Evolutionary conservation across 2,113 vertebrate genomes (phyloP).

Genomic region (Pavo muticus): DNA sequence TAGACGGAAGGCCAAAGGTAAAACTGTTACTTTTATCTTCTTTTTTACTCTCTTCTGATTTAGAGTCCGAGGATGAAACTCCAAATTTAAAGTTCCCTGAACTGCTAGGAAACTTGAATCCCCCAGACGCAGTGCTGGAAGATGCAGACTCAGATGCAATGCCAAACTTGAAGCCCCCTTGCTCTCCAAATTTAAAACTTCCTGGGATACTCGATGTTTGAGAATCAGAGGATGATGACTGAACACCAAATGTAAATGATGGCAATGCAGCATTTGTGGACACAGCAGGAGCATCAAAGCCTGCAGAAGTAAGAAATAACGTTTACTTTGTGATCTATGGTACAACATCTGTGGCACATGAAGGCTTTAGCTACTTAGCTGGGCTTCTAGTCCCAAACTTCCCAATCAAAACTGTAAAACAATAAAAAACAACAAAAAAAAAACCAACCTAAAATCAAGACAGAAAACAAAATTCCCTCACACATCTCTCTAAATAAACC

Average conservation of each 20-base stretch:
- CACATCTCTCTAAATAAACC: neutral
- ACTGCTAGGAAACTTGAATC: conserved; percentile 77
- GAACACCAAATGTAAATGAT: conserved; percentile 81
- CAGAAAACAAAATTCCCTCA: neutral
- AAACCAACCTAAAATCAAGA: neutral
- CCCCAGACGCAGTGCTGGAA: conserved; percentile 60
- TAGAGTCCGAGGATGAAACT: conserved; percentile 73
- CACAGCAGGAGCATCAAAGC: conserved; percentile 74
- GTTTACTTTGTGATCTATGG: neutral
- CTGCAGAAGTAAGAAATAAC: conserved; percentile 49
- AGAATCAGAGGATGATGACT: conserved; percentile 74
- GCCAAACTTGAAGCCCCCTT: conserved; percentile 79
- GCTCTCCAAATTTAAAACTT: conserved; percentile 87
- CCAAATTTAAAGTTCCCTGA: conserved; percentile 80
- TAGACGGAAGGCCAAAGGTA: conserved; percentile 82
- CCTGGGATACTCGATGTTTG: conserved; percentile 72
- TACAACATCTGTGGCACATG: neutral
- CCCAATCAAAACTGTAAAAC: neutral
- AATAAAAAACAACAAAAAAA: neutral
- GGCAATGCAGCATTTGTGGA: conserved; percentile 66
- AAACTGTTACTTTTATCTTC: conserved; percentile 79
- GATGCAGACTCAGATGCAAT: conserved; percentile 72
- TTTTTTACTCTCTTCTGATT: conserved; percentile 81
- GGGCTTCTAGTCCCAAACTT: neutral
- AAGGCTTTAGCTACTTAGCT: neutral